Conservation (phyloP, 2,797 vertebrate species). For the Remorina albescens region DNA sequence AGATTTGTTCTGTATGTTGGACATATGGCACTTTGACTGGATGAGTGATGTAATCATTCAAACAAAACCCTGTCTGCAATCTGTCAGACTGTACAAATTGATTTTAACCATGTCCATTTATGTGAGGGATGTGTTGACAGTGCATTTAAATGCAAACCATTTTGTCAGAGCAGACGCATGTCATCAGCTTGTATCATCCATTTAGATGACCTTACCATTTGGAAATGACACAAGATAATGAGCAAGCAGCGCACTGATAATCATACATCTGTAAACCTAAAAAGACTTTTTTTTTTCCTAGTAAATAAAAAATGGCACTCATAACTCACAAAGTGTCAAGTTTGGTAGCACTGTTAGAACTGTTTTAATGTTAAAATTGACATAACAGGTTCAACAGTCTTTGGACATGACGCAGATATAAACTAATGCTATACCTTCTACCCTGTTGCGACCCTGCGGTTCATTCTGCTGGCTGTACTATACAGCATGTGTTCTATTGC, state of each 20-base stretch:
- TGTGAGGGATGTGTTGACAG: neutral
- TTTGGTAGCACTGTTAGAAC: too few relatives aligned
- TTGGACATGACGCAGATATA: too few relatives aligned
- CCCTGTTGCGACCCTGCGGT: neutral
- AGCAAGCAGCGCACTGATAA: neutral
- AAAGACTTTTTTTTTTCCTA: too few relatives aligned
- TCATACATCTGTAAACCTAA: too few relatives aligned
- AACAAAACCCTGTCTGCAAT: neutral
- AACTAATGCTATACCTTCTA: neutral
- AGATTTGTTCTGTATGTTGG: too few relatives aligned
- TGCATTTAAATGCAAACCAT: neutral
- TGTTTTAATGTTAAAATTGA: too few relatives aligned
- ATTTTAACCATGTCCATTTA: neutral
- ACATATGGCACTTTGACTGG: neutral
- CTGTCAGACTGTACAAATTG: neutral
- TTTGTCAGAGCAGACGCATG: neutral
- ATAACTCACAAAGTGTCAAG: too few relatives aligned
- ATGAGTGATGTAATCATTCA: neutral
- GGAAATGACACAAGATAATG: neutral
- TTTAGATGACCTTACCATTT: neutral
- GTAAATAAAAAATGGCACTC: too few relatives aligned
- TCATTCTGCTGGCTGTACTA: neutral
- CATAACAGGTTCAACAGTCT: too few relatives aligned
- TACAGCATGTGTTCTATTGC: neutral
- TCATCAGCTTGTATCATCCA: neutral